Base-by-base conservation (phyloP, 1,140 invertebrate species). In the Paraescarpia echinospica region DNA sequence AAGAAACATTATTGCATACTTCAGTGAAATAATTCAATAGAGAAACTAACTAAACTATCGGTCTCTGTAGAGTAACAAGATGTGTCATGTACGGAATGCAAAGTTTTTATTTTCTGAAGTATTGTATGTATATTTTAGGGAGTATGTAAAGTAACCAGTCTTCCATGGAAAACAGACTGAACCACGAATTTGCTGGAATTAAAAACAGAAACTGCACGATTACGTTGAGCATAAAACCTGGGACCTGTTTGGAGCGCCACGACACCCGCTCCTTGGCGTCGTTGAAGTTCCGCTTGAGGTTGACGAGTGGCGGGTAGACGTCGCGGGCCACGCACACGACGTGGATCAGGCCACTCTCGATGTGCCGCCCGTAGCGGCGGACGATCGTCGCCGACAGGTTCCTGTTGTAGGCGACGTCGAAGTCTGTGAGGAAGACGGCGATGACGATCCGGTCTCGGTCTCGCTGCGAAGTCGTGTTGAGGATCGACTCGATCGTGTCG, bases 211-310 rank as follows among this genome's bases (percentile, higher is more conserved):
- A 77, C 59, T 77, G 59, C 59, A 27, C 27, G 27, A 77, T 77
- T 22, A 77, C 27, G 59, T 51, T 77, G 14, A 31, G 27, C 27
- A 31, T 2, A 18, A 77, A 77, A 77, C 14, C 12, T 18, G 94
- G 31, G 18, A 95, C 93, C 94, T 96, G 96, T 94, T 96, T 96
- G 18, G 96, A 95, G 22, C 96, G 92, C 96, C 96, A 96, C 90
- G 93, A 93, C 0, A 95, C 94, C 89, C 95, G 93, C 12, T 94
- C 93, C 34, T 93, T 92, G 14, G 94, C 92, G 91, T 96, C 95
- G 41, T 95, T 94, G 91, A 94, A 95, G 33, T 95, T 96, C 90
- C 94, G 93, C 34, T 94, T 95, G n/a, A 95, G 94, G 77, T 94
- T 92, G 88, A 94, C 92, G 22, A 95, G 93, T 89, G 94, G 93